phyloP scores from a whole-genome alignment of 2,113 vertebrate genomes.

The Plestiodon gilberti region DNA sequence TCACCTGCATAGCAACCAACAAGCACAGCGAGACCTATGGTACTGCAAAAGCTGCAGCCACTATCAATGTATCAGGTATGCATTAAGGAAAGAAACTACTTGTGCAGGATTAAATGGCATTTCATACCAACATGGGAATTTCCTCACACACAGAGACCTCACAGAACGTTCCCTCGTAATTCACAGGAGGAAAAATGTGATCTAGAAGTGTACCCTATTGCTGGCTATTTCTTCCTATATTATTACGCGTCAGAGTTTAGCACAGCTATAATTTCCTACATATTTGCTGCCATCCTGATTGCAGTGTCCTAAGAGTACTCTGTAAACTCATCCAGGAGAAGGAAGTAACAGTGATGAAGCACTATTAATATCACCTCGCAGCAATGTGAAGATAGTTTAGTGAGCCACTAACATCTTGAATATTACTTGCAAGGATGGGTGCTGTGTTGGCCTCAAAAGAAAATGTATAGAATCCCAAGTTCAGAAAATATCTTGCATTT shows the following conservation, averaged over 20 bases:
- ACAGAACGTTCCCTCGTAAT: neutral
- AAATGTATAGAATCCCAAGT: neutral
- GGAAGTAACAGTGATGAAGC: conserved; percentile 45
- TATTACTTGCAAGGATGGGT: neutral
- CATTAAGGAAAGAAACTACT: accelerated
- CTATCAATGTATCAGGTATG: conserved; percentile 88
- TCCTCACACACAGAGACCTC: neutral
- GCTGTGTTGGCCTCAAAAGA: neutral
- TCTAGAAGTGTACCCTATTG: neutral
- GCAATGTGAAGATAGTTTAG: conserved; percentile 62
- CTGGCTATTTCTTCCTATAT: conserved; percentile 51
- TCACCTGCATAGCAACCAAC: conserved; percentile 93
- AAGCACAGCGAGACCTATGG: conserved; percentile 91
- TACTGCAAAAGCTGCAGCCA: conserved; percentile 90
- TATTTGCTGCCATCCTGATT: conserved; percentile 46
- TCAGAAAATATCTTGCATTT: neutral
- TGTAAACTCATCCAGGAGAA: conserved; percentile 62
- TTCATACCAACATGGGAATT: neutral
- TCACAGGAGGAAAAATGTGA: conserved; percentile 11
- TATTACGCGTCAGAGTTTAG: conserved; percentile 34
- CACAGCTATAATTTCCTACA: conserved; percentile 51
- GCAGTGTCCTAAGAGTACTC: conserved; percentile 54
- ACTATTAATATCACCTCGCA: conserved; percentile 52
- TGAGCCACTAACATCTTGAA: conserved; percentile 5
- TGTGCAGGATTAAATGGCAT: neutral